phyloP scores from a whole-genome alignment of 1,140 invertebrate species.

The Macrobrachium rosenbergii region DNA sequence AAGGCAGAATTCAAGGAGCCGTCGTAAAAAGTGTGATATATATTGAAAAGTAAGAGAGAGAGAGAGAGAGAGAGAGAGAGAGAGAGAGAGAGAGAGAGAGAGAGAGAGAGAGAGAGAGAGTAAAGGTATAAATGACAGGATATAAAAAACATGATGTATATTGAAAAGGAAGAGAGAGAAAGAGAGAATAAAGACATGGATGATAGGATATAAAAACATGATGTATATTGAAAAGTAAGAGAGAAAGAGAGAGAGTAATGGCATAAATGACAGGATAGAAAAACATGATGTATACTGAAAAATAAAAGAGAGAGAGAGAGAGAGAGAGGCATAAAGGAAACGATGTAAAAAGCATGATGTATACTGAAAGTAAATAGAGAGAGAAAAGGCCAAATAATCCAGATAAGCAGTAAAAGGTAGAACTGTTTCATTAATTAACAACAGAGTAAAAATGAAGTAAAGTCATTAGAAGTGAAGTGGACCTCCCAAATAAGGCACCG shows the following conservation, averaged over 20 bases:
- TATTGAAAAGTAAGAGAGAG: neutral
- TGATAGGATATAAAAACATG: neutral
- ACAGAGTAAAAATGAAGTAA: no score
- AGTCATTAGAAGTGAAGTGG: no score
- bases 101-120: neutral
- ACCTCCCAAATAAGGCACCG: no score
- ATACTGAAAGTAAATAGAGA: no score
- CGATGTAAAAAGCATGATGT: no score
- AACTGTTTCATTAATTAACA: no score
- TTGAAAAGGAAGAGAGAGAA: neutral
- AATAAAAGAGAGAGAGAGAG: neutral
- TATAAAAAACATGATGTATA: neutral
- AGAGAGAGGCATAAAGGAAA: neutral
- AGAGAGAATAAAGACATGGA: neutral
- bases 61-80: neutral
- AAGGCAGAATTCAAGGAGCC: neutral
- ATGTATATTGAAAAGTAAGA: neutral
- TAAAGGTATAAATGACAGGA: neutral
- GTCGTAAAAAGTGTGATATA: no score
- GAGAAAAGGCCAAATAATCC: no score
- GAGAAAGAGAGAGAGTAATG: neutral
- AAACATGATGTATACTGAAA: neutral
- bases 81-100: conserved; percentile 5
- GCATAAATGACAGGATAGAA: neutral
- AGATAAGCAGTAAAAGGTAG: no score